These are phyloP conservation scores for Plebejus anna DNA, from an alignment of 2,888 invertebrate genomes.

Conservation along the genomic window DNA sequence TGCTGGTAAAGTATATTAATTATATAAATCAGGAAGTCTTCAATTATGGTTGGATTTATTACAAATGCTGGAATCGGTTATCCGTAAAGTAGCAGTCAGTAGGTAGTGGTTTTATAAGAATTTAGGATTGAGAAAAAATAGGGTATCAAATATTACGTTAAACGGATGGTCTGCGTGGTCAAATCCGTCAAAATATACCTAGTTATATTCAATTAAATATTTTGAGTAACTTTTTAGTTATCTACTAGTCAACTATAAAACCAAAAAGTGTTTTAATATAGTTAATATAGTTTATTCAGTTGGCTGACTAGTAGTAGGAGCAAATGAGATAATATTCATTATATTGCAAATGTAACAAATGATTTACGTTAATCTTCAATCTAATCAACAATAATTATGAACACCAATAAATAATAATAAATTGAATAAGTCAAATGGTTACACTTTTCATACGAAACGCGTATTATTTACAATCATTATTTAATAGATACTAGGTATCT, in stretches of 20 bases:
- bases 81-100: background rate
- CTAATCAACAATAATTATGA: background rate
- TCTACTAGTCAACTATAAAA: too few species aligned
- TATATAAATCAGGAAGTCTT: conserved; percentile 66
- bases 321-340: background rate
- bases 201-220: too few species aligned
- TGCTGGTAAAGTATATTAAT: conserved; percentile 67
- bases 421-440: background rate
- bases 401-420: background rate
- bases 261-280: too few species aligned
- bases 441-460: background rate
- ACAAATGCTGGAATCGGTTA: conserved; percentile 35
- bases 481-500: conserved; percentile 4
- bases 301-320: too few species aligned
- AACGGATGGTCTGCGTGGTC: too few species aligned
- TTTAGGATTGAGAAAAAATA: conserved; percentile 1
- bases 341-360: background rate
- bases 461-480: background rate
- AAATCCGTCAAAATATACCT: too few species aligned
- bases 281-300: too few species aligned
- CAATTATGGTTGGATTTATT: conserved; percentile 48
- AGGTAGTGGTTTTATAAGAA: conserved; percentile 17
- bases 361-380: background rate
- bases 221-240: too few species aligned
- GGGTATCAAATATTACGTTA: background rate